phyloP scores from a whole-genome alignment of 2,797 vertebrate species.

The Anguilla anguilla region DNA sequence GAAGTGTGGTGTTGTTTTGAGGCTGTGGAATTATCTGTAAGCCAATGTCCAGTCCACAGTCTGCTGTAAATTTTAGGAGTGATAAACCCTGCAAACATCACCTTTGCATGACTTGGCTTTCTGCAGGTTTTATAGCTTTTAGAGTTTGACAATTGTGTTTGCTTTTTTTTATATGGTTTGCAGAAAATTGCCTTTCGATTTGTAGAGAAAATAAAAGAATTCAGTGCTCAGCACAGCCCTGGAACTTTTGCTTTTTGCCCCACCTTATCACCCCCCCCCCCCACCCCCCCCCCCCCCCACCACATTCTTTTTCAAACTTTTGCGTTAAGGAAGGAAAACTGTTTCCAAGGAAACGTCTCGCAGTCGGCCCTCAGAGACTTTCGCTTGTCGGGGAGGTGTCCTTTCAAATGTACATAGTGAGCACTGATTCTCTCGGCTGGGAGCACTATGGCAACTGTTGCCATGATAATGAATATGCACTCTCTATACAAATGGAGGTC shows the following conservation, averaged over 20 bases:
- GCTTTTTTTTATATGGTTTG: slow-evolving; percentile 5
- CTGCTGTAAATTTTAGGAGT: slow-evolving; percentile 29
- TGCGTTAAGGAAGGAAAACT: slow-evolving; percentile 33
- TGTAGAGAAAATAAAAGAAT: slow-evolving; percentile 32
- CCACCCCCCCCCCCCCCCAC: background rate
- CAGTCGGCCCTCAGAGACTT: slow-evolving; percentile 47
- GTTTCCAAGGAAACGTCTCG: slow-evolving; percentile 59
- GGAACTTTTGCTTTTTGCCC: slow-evolving; percentile 17
- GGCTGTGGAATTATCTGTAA: background rate
- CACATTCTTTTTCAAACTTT: slow-evolving; percentile 27
- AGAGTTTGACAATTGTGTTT: background rate
- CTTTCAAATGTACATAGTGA: slow-evolving; percentile 56
- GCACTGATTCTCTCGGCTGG: slow-evolving; percentile 60
- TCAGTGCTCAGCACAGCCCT: slow-evolving; percentile 1
- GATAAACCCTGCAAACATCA: slow-evolving; percentile 25
- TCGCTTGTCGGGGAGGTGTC: slow-evolving; percentile 26
- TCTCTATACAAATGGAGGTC: slow-evolving; percentile 39
- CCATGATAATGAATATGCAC: slow-evolving; percentile 47
- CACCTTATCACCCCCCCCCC: too few species aligned
- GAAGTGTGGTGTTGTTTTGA: background rate
- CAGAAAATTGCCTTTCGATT: slow-evolving; percentile 27
- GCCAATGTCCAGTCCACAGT: slow-evolving; percentile 13
- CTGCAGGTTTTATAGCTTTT: slow-evolving; percentile 33
- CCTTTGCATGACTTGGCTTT: slow-evolving; percentile 16
- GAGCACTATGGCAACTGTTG: slow-evolving; percentile 67